Base-by-base conservation (phyloP, 2,797 vertebrate genomes). In the Cygnus olor region DNA sequence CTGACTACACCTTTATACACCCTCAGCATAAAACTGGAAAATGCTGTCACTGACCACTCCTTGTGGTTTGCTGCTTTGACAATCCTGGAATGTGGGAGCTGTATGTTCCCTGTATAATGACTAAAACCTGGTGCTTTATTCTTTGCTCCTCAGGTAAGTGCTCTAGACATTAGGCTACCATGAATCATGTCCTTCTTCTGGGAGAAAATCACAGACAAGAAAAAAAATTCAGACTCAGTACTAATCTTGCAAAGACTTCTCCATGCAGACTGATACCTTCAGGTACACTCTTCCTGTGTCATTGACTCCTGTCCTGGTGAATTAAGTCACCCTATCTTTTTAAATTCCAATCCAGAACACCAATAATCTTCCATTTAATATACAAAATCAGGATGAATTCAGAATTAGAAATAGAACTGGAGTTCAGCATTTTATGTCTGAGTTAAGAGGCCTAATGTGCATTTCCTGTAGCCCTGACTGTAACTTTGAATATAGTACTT, bases 131-230 rank as follows among this genome's bases (percentile, higher is more conserved):
- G 16, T 40, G 27, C 14, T 45, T 58, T 2, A 42, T 10, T 0
- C 79, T 84, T 77, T 72, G 32, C 14, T 80, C 69, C 19, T 86
- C n/a, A 60, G 40, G 27, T 19, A 60, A 72, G 6, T 10, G 32
- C 10, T 51, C 21, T 58, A 34, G 19, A 34, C 19, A 22, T 30
- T n/a, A 24, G 18, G 6, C 40, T 56, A 78, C 2, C 9, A 38
- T 20, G 34, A 13, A 56, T n/a, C 10, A 68, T 0, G 0, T 8
- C 51, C 3, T 69, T 4, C 0, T 79, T 92, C 88, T 30, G 69
- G 24, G 32, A 80, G 15, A 81, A 87, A 72, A n/a, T 0, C 18
- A 65, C 20, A 79, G 45, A 30, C 4, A 51, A 64, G 25, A 42
- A 78, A 69, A 89, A 25, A 2, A 44, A 15, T 74, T 78, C 30